These are phyloP conservation scores for Sprattus sprattus DNA, from an alignment of 2,113 vertebrate species.

Conservation along the genomic window DNA sequence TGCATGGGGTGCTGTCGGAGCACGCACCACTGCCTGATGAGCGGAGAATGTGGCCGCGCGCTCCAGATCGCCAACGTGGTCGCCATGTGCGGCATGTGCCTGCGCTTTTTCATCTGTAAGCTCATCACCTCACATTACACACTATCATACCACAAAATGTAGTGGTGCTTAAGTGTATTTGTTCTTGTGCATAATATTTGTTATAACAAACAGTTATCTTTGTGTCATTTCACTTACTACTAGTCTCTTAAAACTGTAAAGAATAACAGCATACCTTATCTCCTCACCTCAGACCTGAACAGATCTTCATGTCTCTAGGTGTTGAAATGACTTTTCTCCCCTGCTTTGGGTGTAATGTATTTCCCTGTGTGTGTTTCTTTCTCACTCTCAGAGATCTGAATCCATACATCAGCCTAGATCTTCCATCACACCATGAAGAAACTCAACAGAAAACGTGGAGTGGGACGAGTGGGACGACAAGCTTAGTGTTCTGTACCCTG, in stretches of 20 bases:
- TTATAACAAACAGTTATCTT: too few species aligned
- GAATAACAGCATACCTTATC: not conserved
- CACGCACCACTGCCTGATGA: conserved; percentile 70
- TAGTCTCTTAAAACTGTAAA: not conserved
- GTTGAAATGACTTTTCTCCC: not conserved
- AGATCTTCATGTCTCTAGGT: too few species aligned
- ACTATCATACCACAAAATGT: not conserved
- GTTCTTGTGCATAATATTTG: too few species aligned
- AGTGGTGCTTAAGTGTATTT: too few species aligned
- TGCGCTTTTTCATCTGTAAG: conserved; percentile 64
- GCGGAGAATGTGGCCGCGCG: conserved; percentile 63
- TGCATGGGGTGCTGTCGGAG: conserved; percentile 59
- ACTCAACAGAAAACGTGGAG: not conserved
- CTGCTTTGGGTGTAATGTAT: not conserved
- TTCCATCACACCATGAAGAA: not conserved
- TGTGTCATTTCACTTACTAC: not conserved
- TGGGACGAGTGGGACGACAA: not conserved
- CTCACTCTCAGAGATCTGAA: not conserved
- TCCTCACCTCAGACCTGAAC: not conserved
- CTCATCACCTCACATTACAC: conserved; percentile 21
- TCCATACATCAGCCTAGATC: not conserved
- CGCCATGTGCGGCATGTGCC: conserved; percentile 66
- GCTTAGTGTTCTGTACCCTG: not conserved
- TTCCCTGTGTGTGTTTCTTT: not conserved
- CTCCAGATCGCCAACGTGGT: conserved; percentile 68